phyloP scores from a whole-genome alignment of 2,888 invertebrate species.

The Netelia fuscicornis region DNA sequence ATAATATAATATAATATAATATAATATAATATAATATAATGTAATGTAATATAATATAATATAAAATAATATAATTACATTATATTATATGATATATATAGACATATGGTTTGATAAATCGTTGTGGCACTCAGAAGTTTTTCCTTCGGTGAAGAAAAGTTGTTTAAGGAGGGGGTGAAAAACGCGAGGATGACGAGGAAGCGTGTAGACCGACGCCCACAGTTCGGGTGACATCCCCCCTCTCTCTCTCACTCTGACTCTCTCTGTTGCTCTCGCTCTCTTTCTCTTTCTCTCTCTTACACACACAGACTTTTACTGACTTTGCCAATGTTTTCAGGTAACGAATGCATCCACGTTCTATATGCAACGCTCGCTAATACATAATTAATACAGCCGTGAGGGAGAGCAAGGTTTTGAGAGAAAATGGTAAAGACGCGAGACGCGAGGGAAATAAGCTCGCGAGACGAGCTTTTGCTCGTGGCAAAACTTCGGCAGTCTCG shows the following conservation, averaged over 20 bases:
- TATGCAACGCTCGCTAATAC: constrained; percentile 38
- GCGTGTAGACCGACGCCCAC: background rate
- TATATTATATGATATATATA: too few relatives aligned
- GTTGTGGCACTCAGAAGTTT: too few relatives aligned
- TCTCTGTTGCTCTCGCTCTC: too few relatives aligned
- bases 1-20: too few relatives aligned
- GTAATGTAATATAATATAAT: too few relatives aligned
- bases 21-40: too few relatives aligned
- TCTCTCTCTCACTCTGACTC: too few relatives aligned
- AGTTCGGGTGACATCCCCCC: constrained; percentile 14
- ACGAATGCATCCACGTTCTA: constrained; percentile 27
- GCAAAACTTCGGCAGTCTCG: constrained; percentile 34
- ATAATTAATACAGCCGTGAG: constrained; percentile 37
- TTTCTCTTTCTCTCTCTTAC: too few relatives aligned
- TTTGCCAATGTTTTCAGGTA: background rate
- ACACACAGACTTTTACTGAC: background rate
- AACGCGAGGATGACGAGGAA: constrained; percentile 6
- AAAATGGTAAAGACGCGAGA: constrained; percentile 5
- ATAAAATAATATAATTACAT: too few relatives aligned
- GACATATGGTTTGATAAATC: too few relatives aligned
- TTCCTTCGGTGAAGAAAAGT: too few relatives aligned
- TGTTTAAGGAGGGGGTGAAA: constrained; percentile 1
- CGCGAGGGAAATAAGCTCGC: constrained; percentile 29
- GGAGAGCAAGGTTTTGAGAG: background rate
- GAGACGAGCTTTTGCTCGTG: constrained; percentile 26